Evolutionary conservation across 2,888 invertebrate genomes (phyloP).

Genomic region (Ephialtes manifestator): DNA sequence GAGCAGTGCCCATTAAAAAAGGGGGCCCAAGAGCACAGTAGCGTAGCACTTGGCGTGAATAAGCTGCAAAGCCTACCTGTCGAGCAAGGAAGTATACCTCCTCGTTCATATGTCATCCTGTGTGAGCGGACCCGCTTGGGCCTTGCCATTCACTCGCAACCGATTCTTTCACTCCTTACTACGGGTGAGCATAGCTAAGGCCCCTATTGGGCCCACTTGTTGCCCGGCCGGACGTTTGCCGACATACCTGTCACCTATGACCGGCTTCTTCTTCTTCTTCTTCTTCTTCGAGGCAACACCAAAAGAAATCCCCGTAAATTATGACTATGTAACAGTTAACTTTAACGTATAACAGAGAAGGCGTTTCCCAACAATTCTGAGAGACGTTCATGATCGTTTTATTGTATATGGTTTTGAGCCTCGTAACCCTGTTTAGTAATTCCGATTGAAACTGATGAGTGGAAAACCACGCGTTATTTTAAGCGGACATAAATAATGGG

Average conservation of each 20-base stretch:
- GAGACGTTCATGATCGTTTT: no score
- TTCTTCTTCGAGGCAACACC: background rate
- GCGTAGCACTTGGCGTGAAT: background rate
- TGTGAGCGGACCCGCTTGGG: conserved; percentile 79
- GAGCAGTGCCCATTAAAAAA: background rate
- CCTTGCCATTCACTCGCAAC: conserved; percentile 75
- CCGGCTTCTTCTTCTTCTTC: conserved; percentile 9
- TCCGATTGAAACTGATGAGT: no score
- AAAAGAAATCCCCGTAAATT: background rate
- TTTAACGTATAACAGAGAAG: background rate
- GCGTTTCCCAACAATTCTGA: no score
- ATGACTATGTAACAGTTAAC: background rate
- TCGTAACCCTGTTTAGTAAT: no score
- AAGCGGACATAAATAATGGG: no score
- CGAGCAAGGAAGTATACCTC: conserved; percentile 70
- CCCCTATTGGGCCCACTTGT: conserved; percentile 15
- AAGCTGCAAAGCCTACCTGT: conserved; percentile 40
- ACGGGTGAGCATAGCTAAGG: background rate
- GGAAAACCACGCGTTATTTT: no score
- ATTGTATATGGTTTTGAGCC: no score
- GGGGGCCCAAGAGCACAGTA: background rate
- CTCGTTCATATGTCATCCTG: conserved; percentile 78
- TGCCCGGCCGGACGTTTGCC: conserved; percentile 8
- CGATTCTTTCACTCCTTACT: conserved; percentile 36
- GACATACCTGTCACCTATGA: background rate